These are phyloP conservation scores for Plutomurus gul DNA, from an alignment of 1,140 invertebrate genomes.

Conservation along the genomic window DNA sequence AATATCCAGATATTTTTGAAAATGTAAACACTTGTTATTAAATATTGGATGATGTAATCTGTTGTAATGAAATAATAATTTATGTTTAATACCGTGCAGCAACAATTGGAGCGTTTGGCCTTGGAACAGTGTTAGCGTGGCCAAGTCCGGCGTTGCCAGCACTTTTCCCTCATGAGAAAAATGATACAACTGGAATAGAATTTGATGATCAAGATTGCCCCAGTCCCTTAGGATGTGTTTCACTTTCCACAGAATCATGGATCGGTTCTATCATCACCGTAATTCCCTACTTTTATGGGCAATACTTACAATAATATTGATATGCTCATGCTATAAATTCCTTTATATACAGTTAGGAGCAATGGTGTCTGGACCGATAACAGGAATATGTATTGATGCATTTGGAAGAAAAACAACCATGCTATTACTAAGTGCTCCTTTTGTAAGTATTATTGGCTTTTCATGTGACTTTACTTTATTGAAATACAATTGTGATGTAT, in stretches of 20 bases:
- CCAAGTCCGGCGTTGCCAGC: conserved; percentile 73
- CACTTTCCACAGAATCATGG: conserved; percentile 63
- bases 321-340: background rate
- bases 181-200: no score
- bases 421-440: conserved; percentile 71
- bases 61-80: background rate
- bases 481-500: no score
- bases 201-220: conserved; percentile 58
- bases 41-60: no score
- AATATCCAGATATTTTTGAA: background rate
- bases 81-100: conserved; percentile 58
- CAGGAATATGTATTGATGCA: conserved; percentile 71
- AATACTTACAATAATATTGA: background rate
- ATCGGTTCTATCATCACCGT: conserved; percentile 71
- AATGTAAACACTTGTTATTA: background rate
- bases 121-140: conserved; percentile 70
- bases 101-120: conserved; percentile 69
- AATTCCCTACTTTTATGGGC: background rate
- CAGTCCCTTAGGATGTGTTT: conserved; percentile 9
- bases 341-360: conserved; percentile 68
- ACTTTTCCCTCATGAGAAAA: no score
- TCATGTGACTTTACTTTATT: no score
- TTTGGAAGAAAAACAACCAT: conserved; percentile 78
- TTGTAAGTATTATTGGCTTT: no score
- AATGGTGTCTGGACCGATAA: conserved; percentile 72